Percentiles rank a stretch among this genome's conserved stretches.
Conservation (phyloP, 2,888 invertebrate species). For the Drosophila neonasuta region DNA sequence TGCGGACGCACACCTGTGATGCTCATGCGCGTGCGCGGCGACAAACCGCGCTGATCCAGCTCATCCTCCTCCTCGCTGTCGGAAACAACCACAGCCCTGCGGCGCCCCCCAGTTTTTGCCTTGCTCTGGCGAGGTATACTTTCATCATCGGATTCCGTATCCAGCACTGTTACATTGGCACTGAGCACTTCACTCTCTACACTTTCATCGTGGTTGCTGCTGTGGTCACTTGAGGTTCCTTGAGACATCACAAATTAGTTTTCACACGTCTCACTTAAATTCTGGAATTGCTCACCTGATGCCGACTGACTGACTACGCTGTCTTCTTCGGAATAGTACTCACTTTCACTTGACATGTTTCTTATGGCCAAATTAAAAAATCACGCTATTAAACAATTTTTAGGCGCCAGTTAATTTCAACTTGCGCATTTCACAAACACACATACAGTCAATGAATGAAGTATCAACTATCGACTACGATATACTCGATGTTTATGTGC, state of each 20-base stretch:
- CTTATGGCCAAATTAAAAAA: background rate
- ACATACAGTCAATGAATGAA: background rate
- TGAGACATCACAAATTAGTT: background rate
- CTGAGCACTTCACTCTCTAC: background rate
- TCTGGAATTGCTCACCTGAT: constrained; percentile 40
- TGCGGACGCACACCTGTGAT: constrained; percentile 80
- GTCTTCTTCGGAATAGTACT: constrained; percentile 35
- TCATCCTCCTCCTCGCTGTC: constrained; percentile 70
- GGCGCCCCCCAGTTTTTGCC: background rate
- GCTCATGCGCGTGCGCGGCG: constrained; percentile 81
- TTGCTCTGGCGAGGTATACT: constrained; percentile 5
- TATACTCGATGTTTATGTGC: background rate
- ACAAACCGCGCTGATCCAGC: constrained; percentile 70
- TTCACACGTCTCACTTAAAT: background rate
- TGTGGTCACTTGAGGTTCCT: constrained; percentile 39
- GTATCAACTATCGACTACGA: background rate
- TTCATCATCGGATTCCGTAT: constrained; percentile 33
- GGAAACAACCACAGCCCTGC: constrained; percentile 38
- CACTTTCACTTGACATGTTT: constrained; percentile 51
- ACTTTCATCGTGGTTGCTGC: background rate
- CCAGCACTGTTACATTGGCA: constrained; percentile 47
- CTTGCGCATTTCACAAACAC: constrained; percentile 7
- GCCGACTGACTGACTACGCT: constrained; percentile 25
- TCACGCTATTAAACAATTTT: constrained; percentile 11
- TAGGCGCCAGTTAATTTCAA: constrained; percentile 51